Base-by-base conservation (phyloP, 2,113 vertebrate species). In the Pan paniscus region DNA sequence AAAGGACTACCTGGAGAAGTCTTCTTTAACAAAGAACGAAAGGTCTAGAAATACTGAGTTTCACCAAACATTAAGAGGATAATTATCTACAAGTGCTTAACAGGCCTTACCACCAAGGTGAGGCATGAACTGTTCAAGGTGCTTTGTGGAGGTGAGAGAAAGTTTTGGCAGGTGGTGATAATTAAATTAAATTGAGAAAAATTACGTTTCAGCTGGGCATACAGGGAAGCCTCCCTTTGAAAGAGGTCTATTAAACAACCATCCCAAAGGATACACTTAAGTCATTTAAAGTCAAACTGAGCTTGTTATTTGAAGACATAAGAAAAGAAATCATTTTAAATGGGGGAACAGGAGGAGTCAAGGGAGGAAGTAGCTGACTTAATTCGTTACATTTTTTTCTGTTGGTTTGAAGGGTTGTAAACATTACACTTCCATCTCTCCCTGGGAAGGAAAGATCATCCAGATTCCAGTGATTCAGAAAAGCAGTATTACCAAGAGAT, bases 141-240 rank as follows among this genome's bases (percentile, higher is more conserved):
- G 61, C 38, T 91, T 52, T 84, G 7, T 6, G 57, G 79, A 94
- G 52, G 78, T 61, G 57, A 79, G 80, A 96, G 59, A 48, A 96
- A 89, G 32, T 70, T 79, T 92, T 92, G 83, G 79, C 79, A 93
- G 94, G 32, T 68, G 72, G 73, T 64, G 18, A 68, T 87, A 89
- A 93, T 94, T 94, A 93, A 75, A 94, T 88, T 83, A 84, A 83
- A 70, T 48, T 14, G 70, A 90, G 80, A 90, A 95, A 95, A 96
- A 64, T 27, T 32, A 46, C 35, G 48, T 75, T 94, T 90, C 50
- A 90, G 18, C 23, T 70, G 75, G 67, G 52, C n/a, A 87, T 43
- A 40, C 75, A 22, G 8, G 83, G 50, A 84, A 79, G 4, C n/a
- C 64, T 43, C 83, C 30, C 50, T 93, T 70, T 59, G 50, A 89